Evolutionary conservation across 2,888 invertebrate genomes (phyloP).

Genomic region (Augiades crinisus): DNA sequence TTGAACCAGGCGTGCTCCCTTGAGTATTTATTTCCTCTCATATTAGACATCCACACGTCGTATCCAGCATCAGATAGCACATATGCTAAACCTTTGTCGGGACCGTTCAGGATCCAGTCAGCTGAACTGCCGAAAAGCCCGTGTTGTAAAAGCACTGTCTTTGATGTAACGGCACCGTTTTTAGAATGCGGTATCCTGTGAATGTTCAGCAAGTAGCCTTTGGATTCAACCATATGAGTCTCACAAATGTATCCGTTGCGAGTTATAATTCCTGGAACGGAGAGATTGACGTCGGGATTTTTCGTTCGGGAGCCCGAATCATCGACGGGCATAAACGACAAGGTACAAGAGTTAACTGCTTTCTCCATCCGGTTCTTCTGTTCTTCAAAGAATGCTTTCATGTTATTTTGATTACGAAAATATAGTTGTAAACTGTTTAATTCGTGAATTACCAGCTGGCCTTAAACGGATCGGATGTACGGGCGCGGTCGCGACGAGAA

Average conservation of each 20-base stretch:
- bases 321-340: slow-evolving; percentile 47
- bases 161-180: slow-evolving; percentile 45
- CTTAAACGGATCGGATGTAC: slow-evolving; percentile 29
- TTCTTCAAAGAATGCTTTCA: slow-evolving; percentile 46
- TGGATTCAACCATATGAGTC: slow-evolving; percentile 86
- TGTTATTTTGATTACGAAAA: slow-evolving; percentile 38
- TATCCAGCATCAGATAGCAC: slow-evolving; percentile 85
- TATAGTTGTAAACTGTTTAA: slow-evolving; percentile 30
- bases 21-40: slow-evolving; percentile 90
- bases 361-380: slow-evolving; percentile 40
- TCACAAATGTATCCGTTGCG: slow-evolving; percentile 86
- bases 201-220: slow-evolving; percentile 90
- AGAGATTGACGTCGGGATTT: slow-evolving; percentile 55
- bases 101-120: slow-evolving; percentile 89
- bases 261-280: slow-evolving; percentile 60
- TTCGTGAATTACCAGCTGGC: slow-evolving; percentile 11
- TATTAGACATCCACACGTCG: slow-evolving; percentile 92
- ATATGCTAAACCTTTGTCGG: slow-evolving; percentile 83
- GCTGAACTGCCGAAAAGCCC: slow-evolving; percentile 90
- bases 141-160: slow-evolving; percentile 87
- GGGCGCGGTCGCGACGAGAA: slow-evolving; percentile 27
- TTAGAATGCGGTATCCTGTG: slow-evolving; percentile 87
- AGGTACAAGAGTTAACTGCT: slow-evolving; percentile 43
- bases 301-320: slow-evolving; percentile 42
- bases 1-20: slow-evolving; percentile 82